Evolutionary conservation across 2,797 vertebrate species (phyloP).

Genomic region (Pipistrellus nathusii): DNA sequence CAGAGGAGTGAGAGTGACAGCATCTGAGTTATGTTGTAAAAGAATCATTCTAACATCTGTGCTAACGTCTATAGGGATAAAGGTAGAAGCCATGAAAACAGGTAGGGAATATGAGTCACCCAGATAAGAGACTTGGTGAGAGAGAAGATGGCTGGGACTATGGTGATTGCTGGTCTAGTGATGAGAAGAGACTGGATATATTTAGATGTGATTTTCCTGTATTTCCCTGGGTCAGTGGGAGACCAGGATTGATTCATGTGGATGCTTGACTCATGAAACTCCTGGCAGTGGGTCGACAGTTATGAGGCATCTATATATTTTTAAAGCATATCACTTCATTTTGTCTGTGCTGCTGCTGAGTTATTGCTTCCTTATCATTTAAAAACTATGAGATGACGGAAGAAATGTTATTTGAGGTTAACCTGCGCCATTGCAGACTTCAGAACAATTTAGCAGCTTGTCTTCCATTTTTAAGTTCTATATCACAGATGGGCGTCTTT

Average conservation of each 20-base stretch:
- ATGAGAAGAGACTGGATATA: neutral
- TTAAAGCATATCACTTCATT: neutral
- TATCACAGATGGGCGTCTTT: conserved; percentile 70
- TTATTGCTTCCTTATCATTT: conserved; percentile 4
- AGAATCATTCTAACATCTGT: neutral
- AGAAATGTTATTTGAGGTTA: conserved; percentile 53
- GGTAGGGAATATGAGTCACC: neutral
- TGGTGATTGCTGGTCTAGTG: neutral
- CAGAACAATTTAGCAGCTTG: conserved; percentile 65
- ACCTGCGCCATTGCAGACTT: conserved; percentile 19
- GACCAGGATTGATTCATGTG: neutral
- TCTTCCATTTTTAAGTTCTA: conserved; percentile 69
- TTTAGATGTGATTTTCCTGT: neutral
- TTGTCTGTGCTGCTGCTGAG: neutral
- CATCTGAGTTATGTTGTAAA: neutral
- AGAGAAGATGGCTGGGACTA: neutral
- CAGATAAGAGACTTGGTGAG: neutral
- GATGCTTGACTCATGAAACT: neutral
- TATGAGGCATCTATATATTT: neutral
- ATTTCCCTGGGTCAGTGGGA: neutral
- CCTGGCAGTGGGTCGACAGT: neutral
- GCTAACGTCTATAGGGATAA: neutral
- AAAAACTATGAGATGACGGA: conserved; percentile 29
- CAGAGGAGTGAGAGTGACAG: neutral
- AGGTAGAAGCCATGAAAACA: neutral